Evolutionary conservation across 2,797 vertebrate species (phyloP).

Genomic region (Eutrigla gurnardus): DNA sequence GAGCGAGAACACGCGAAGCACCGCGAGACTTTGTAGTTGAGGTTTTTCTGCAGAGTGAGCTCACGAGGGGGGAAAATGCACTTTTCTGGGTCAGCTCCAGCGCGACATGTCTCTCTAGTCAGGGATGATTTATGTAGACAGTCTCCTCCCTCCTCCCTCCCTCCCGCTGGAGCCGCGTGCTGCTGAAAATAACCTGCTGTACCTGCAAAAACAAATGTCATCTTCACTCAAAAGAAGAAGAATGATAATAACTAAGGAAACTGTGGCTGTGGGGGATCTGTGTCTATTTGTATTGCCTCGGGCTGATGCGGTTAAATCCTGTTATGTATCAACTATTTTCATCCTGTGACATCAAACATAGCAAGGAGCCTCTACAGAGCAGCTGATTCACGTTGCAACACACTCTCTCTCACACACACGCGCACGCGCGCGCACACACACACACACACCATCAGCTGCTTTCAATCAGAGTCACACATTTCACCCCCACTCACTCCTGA

Average conservation of each 20-base stretch:
- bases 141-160: constrained; percentile 6
- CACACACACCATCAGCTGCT: constrained; percentile 27
- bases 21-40: constrained; percentile 68
- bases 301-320: constrained; percentile 39
- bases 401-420: constrained; percentile 16
- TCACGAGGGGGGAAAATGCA: constrained; percentile 44
- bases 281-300: constrained; percentile 21
- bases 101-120: constrained; percentile 46
- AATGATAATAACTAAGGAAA: constrained; percentile 14
- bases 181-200: constrained; percentile 59
- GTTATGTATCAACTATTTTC: constrained; percentile 46
- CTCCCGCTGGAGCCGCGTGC: constrained; percentile 29
- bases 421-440: constrained; percentile 17
- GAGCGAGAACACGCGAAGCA: constrained; percentile 46
- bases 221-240: constrained; percentile 5
- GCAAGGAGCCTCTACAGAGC: constrained; percentile 27
- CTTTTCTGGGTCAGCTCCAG: constrained; percentile 76
- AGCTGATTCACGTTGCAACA: constrained; percentile 29
- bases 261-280: constrained; percentile 18
- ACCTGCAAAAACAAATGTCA: constrained; percentile 63
- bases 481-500: constrained; percentile 6
- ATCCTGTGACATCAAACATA: constrained; percentile 55
- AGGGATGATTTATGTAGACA: constrained; percentile 71
- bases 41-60: constrained; percentile 62
- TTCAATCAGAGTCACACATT: constrained; percentile 48